These are phyloP conservation scores for Etheostoma perlongum DNA, from an alignment of 2,797 vertebrate species.

Conservation along the genomic window DNA sequence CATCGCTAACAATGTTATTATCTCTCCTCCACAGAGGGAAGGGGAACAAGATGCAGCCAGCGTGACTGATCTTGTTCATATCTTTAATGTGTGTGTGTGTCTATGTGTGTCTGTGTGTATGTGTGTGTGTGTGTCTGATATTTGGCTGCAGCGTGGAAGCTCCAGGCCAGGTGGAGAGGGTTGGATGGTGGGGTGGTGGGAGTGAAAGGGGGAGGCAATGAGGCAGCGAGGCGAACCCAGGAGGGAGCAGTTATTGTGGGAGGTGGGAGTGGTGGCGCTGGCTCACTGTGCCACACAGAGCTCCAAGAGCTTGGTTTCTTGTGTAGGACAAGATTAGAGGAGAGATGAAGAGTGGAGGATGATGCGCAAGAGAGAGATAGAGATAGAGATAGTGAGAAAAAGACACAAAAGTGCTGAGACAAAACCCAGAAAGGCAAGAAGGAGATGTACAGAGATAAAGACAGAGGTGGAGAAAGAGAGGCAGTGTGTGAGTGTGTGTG, in stretches of 20 bases:
- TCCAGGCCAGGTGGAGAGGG: constrained; percentile 20
- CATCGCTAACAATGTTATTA: constrained; percentile 33
- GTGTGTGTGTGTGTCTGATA: constrained; percentile 51
- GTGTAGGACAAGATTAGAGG: constrained; percentile 44
- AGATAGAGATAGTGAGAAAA: constrained; percentile 8
- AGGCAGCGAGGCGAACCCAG: constrained; percentile 44
- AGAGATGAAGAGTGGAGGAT: constrained; percentile 31
- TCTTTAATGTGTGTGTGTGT: constrained; percentile 28
- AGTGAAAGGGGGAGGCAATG: constrained; percentile 28
- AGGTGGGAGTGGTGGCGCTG: constrained; percentile 8
- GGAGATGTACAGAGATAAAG: constrained; percentile 36
- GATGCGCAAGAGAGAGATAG: constrained; percentile 29
- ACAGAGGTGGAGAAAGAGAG: constrained; percentile 27
- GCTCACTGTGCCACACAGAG: constrained; percentile 41
- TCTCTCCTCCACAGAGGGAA: constrained; percentile 30
- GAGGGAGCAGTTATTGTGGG: constrained; percentile 48
- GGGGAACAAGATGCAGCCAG: constrained; percentile 34
- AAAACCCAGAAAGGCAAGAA: constrained; percentile 39
- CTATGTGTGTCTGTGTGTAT: constrained; percentile 5
- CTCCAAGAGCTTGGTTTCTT: constrained; percentile 33
- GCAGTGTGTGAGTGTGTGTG: constrained; percentile 37
- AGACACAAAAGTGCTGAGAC: constrained; percentile 27
- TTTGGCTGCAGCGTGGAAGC: constrained; percentile 40
- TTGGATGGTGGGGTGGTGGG: background rate
- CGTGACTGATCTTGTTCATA: constrained; percentile 47